Evolutionary conservation across 1,140 invertebrate species (phyloP).

Genomic region (Heliconius hermathena): DNA sequence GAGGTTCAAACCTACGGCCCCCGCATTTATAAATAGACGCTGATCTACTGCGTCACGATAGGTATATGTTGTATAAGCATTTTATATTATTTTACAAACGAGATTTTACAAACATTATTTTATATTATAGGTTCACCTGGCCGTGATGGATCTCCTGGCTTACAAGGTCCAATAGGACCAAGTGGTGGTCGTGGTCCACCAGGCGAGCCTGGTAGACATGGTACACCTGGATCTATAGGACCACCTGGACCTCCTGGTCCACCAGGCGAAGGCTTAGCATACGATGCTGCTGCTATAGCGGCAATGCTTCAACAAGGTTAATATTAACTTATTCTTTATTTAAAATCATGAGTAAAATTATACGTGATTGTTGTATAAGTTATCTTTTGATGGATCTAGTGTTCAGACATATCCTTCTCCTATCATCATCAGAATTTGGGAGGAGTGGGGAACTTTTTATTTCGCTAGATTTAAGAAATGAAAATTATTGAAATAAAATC

Average conservation of each 20-base stretch:
- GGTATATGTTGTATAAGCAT: too few relatives aligned
- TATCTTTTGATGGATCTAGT: too few relatives aligned
- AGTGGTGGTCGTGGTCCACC: constrained; percentile 85
- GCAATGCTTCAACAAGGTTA: constrained; percentile 86
- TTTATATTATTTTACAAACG: background rate
- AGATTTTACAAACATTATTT: background rate
- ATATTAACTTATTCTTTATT: background rate
- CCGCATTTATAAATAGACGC: too few relatives aligned
- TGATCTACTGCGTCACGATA: too few relatives aligned
- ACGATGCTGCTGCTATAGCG: constrained; percentile 88
- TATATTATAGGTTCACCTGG: constrained; percentile 83
- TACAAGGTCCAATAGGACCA: constrained; percentile 87
- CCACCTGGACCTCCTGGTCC: constrained; percentile 88
- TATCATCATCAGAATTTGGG: too few relatives aligned
- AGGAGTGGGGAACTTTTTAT: too few relatives aligned
- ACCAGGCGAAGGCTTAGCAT: constrained; percentile 87
- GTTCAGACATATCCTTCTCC: too few relatives aligned
- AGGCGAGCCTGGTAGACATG: constrained; percentile 87
- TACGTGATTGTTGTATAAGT: background rate
- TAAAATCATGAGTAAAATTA: background rate
- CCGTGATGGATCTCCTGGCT: constrained; percentile 87
- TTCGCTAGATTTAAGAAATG: too few relatives aligned
- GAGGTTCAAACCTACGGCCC: too few relatives aligned
- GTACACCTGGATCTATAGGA: constrained; percentile 87
- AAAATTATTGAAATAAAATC: too few relatives aligned